Evolutionary conservation across 2,888 invertebrate genomes (phyloP).

Genomic region (Lumbricus terrestris): DNA sequence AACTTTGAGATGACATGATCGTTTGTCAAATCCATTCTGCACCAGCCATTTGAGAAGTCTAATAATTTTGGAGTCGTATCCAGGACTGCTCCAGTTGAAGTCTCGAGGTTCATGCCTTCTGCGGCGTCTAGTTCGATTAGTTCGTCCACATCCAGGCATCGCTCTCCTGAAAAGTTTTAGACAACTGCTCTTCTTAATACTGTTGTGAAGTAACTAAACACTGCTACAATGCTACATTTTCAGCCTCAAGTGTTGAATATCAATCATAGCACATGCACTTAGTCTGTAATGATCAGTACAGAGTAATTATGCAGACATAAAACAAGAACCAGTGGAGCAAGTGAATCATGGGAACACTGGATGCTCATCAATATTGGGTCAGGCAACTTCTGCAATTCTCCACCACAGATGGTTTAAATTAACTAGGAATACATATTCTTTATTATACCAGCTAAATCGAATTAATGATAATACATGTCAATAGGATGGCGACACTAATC

Average conservation of each 20-base stretch:
- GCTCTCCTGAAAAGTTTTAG: not conserved
- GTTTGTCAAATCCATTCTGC: slow-evolving; percentile 18
- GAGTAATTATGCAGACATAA: not conserved
- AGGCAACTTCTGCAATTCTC: too few relatives aligned
- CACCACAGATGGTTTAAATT: too few relatives aligned
- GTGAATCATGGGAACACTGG: not conserved
- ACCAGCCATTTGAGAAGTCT: slow-evolving; percentile 27
- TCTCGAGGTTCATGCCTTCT: not conserved
- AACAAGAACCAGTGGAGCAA: not conserved
- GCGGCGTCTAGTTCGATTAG: not conserved
- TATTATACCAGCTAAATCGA: too few relatives aligned
- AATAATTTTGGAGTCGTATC: not conserved
- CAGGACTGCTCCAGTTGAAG: not conserved
- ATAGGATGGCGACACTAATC: too few relatives aligned
- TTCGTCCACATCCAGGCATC: slow-evolving; percentile 8
- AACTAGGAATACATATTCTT: too few relatives aligned
- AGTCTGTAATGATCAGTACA: not conserved
- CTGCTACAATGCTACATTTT: not conserved
- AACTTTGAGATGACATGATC: slow-evolving; percentile 10
- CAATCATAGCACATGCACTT: not conserved
- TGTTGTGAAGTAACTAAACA: not conserved
- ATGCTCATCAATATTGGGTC: not conserved
- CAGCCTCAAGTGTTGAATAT: not conserved
- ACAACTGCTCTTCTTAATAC: not conserved
- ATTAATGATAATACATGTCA: too few relatives aligned